A percentile compares a stretch with the other conserved stretches of the same genome.
Evolutionary conservation across 37 sponge, comb jelly and placozoan species (phyloP).

Genomic region (Mnemiopsis leidyi): DNA sequence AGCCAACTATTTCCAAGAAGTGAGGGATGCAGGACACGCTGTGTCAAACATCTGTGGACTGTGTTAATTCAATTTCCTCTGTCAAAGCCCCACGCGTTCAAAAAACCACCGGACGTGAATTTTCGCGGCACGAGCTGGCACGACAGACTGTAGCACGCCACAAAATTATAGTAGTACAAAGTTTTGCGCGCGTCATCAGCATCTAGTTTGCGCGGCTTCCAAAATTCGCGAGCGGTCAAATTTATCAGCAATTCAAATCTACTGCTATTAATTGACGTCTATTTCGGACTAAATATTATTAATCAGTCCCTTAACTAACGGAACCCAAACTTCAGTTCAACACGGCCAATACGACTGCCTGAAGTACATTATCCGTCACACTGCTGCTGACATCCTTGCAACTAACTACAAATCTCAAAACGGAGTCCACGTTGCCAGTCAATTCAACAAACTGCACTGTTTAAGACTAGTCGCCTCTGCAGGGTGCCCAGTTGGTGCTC

Average conservation of each 20-base stretch:
- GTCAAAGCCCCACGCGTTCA: not conserved
- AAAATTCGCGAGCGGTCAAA: not conserved
- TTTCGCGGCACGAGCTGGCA: not conserved
- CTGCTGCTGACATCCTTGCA: not conserved
- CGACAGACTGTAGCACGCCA: not conserved
- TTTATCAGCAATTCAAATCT: no score
- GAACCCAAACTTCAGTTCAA: not conserved
- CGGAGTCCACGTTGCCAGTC: conserved; percentile 20
- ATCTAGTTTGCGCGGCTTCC: not conserved
- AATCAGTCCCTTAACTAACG: no score
- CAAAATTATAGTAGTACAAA: not conserved
- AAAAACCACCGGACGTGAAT: not conserved
- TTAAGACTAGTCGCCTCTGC: not conserved
- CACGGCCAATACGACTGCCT: conserved; percentile 37
- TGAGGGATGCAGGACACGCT: not conserved
- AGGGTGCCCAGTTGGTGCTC: conserved; percentile 15
- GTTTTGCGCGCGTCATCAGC: not conserved
- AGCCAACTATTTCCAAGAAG: no score
- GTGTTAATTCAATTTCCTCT: not conserved
- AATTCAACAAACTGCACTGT: conserved; percentile 4
- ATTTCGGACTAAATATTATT: not conserved
- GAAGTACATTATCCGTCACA: conserved; percentile 22
- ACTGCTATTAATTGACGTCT: no score
- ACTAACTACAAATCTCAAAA: conserved; percentile 51
- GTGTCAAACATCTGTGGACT: not conserved